These are phyloP conservation scores for Phengaris arion DNA, from an alignment of 2,888 invertebrate genomes.

Conservation along the genomic window DNA sequence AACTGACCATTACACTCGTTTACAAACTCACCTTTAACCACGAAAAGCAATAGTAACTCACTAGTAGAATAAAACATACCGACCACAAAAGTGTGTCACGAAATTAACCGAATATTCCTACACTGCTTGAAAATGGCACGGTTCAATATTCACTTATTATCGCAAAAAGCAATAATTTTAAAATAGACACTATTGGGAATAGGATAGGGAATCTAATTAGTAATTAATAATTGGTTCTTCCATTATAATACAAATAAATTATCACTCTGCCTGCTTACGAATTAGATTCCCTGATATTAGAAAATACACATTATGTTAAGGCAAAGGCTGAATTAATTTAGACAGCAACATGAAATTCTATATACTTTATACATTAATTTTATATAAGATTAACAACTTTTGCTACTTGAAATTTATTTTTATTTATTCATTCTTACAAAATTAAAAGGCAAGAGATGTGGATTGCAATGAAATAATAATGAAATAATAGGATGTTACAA, in stretches of 20 bases:
- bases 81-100: not conserved
- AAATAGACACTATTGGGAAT: not conserved
- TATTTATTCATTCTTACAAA: not conserved
- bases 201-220: no score
- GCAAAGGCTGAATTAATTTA: conserved; percentile 10
- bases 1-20: no score
- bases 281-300: not conserved
- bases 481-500: not conserved
- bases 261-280: no score
- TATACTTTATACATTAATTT: not conserved
- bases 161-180: conserved; percentile 4
- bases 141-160: not conserved
- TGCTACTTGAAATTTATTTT: not conserved
- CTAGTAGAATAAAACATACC: not conserved
- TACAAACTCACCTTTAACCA: no score
- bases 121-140: not conserved
- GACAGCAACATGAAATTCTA: not conserved
- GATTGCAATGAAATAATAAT: not conserved
- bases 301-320: not conserved
- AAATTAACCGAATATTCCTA: not conserved
- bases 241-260: no score
- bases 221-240: no score
- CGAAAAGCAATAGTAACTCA: no score
- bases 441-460: not conserved
- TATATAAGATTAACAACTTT: not conserved